These are phyloP conservation scores for cattle (Bos taurus) DNA, from an alignment of 2,113 vertebrate species.

Conservation along the genomic window DNA sequence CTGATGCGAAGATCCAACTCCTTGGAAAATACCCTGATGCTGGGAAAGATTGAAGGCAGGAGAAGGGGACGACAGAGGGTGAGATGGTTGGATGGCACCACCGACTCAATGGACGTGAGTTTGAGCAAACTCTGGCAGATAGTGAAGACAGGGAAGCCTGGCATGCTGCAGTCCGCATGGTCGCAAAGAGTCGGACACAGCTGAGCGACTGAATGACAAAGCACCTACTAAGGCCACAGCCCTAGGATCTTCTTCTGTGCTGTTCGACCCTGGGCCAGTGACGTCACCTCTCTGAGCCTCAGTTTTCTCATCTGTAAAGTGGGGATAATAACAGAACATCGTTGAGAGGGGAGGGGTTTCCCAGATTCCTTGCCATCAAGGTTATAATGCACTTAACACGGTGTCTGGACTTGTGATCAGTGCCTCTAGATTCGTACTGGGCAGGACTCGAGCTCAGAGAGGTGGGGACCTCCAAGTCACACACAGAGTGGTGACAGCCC, in stretches of 20 bases:
- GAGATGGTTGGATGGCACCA: neutral
- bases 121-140: neutral
- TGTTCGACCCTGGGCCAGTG: neutral
- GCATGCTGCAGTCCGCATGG: fast-evolving
- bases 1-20: neutral
- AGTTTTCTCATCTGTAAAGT: neutral
- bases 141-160: neutral
- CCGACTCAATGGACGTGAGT: fast-evolving
- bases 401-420: fast-evolving
- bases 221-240: fast-evolving
- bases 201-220: neutral
- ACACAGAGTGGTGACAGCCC: fast-evolving
- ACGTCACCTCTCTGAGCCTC: neutral
- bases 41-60: neutral
- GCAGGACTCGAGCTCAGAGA: neutral
- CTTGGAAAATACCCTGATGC: neutral
- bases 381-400: fast-evolving
- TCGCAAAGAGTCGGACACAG: fast-evolving
- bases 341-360: too few species aligned
- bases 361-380: neutral
- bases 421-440: fast-evolving
- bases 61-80: neutral
- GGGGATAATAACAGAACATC: neutral
- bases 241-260: neutral
- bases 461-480: neutral